Base-by-base conservation (phyloP, 2,113 vertebrate species). In the Sclerurus mexicanus region DNA sequence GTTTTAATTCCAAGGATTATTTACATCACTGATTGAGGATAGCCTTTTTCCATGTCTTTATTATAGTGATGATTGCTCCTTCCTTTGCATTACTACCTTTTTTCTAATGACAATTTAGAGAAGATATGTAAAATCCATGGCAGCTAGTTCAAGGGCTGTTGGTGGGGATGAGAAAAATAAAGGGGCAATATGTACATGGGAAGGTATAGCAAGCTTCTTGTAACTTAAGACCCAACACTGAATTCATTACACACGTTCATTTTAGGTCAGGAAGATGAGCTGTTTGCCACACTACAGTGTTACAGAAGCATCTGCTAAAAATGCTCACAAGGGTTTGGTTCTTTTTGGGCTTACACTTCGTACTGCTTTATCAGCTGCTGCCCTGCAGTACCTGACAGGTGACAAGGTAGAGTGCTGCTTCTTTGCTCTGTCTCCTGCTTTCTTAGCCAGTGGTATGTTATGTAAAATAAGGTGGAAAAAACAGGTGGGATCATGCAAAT, bases 261-360 rank as follows among this genome's bases (percentile, higher is more conserved):
- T 89, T 81, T 22, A 24, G 76, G 49, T n/a, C 14, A 40, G 67
- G 40, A 44, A 84, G 25, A 77, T 0, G 6, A 89, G 84, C 55
- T 84, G 59, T 91, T 62, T 86, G 76, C 52, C 7, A 23, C 30
- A 8, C 7, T 7, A 4, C 0, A 0, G 40, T 6, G 14, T 46
- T 53, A 53, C 46, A 71, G 83, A 49, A 73, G 63, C 11, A 15
- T 35, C 35, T 83, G 62, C 53, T 25, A 25, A 62, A 75, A 71
- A 30, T 1, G 14, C 37, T 89, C 9, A 14, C 10, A 3, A 44
- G 22, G 69, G 10, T 21, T 60, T 56, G 58, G 37, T 17, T 60
- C 27, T 64, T 40, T 19, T 5, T 0, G 7, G 59, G 40, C 5
- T 76, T 23, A 21, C 0, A 0, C 19, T 3, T 25, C 7, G 31